A percentile compares a stretch with the other conserved stretches of the same genome.
Evolutionary conservation across 1,140 invertebrate genomes (phyloP).

Genomic region (Drosophila burlai): DNA sequence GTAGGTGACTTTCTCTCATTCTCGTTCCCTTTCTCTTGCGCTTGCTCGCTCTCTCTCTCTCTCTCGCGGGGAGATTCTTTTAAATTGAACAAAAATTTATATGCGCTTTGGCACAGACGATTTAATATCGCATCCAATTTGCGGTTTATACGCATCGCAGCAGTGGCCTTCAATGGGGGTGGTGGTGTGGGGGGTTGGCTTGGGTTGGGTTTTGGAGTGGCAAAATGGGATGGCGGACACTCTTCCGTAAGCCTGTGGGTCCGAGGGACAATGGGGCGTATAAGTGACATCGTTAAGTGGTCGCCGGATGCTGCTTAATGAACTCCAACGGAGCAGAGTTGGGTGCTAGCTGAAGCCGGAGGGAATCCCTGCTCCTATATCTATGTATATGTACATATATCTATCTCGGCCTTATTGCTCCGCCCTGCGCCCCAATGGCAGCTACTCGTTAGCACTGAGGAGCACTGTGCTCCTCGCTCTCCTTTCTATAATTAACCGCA

Average conservation of each 20-base stretch:
- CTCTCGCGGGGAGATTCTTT: conserved; percentile 62
- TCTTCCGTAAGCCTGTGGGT: conserved; percentile 34
- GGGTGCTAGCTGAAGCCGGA: conserved; percentile 19
- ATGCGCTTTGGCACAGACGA: conserved; percentile 85
- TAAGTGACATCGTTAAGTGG: conserved; percentile 82
- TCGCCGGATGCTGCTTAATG: conserved; percentile 77
- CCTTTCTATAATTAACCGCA: conserved; percentile 84
- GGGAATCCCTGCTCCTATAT: not conserved
- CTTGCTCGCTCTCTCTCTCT: conserved; percentile 29
- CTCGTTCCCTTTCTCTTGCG: conserved; percentile 16
- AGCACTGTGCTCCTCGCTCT: conserved; percentile 50
- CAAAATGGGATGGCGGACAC: conserved; percentile 12
- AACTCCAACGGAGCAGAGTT: conserved; percentile 62
- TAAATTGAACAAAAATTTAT: conserved; percentile 85
- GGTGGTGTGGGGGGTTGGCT: not conserved
- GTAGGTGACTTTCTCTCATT: conserved; percentile 13
- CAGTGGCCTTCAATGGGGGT: conserved; percentile 49
- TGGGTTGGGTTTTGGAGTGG: conserved; percentile 21
- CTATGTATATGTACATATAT: conserved; percentile 16
- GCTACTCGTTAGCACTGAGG: conserved; percentile 61
- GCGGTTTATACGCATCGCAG: conserved; percentile 84
- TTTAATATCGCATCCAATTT: conserved; percentile 85
- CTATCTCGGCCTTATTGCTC: conserved; percentile 19
- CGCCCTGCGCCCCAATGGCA: conserved; percentile 17
- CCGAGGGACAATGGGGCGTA: conserved; percentile 77